phyloP scores from a whole-genome alignment of 2,113 vertebrate genomes.

The Panurus biarmicus region DNA sequence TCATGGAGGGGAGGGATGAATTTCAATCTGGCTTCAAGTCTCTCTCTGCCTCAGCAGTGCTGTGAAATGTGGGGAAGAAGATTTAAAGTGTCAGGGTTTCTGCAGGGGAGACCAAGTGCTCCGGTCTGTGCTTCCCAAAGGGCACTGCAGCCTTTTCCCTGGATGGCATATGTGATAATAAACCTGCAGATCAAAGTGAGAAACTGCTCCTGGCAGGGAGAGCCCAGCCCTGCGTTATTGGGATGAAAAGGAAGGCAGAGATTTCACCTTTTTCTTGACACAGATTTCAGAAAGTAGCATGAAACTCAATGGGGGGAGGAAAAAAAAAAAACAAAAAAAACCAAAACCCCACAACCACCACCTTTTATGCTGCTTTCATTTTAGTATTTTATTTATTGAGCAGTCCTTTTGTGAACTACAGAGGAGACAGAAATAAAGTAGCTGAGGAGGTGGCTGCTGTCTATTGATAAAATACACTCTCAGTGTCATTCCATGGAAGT shows the following conservation, averaged over 20 bases:
- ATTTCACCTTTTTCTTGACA: neutral
- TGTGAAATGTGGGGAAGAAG: neutral
- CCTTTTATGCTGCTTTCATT: neutral
- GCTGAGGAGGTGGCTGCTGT: rapidly evolving
- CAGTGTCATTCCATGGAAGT: neutral
- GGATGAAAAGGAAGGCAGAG: neutral
- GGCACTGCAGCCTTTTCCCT: neutral
- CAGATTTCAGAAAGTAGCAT: neutral
- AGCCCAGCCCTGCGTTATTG: neutral
- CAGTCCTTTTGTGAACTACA: neutral
- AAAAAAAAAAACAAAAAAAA: too few relatives aligned
- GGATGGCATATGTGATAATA: neutral
- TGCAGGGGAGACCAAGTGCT: neutral
- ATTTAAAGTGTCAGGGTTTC: neutral
- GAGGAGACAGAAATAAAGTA: neutral
- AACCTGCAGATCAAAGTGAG: neutral
- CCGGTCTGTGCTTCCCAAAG: neutral
- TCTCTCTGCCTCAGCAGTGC: neutral
- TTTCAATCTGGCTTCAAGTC: neutral
- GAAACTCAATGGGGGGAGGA: neutral
- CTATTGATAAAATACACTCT: neutral
- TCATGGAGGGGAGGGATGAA: neutral
- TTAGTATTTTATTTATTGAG: neutral
- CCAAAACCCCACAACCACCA: neutral
- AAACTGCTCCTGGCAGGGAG: neutral